Base-by-base conservation (phyloP, 1,140 invertebrate genomes). In the Parapsyche elsis region DNA sequence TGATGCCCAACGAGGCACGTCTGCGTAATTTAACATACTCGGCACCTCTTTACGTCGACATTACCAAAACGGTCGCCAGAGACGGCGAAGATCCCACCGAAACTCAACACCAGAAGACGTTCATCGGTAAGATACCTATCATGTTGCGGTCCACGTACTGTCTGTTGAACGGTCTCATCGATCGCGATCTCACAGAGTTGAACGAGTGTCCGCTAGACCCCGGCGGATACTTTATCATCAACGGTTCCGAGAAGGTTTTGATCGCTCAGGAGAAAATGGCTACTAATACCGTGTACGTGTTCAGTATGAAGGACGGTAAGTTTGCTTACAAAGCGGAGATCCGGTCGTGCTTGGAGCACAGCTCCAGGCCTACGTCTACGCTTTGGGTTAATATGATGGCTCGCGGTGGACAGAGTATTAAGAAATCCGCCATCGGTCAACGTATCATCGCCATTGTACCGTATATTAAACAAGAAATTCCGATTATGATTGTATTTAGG, bases 261-360 rank as follows among this genome's bases (percentile, higher is more conserved):
- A 99, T 99, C 88, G 98, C 98, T 9, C 98, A 99, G 88, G 98
- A 99, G 87, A 99, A 99, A 89, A 99, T 99, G 98, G 98, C 98
- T 12, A 99, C 98, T 9, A 99, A 99, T 87, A 99, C 98, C 76
- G 98, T 99, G 1, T 99, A 99, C 89, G 98, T 99, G 0, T 99
- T 99, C 86, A 95, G 96, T 85, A 98, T 99, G 95, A 99, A 99
- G 89, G 95, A 96, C 86, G 95, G 96, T 73, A 99, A 99, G 88
- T 99, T 96, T 91, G 97, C 97, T 9, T 99, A 95, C 86, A 99
- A 99, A 90, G 94, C 97, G 76, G 98, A 99, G 90, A 97, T 98
- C 81, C 90, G 98, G 16, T 99, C 98, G 0, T 98, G 97, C 86
- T 88, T 99, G 61, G 98, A 99, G 86, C 97, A 99, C 87, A 94